A percentile compares a stretch with the other conserved stretches of the same genome.
These are phyloP conservation scores for Poliocrania exsul DNA, from an alignment of 2,797 vertebrate species.

Conservation along the genomic window DNA sequence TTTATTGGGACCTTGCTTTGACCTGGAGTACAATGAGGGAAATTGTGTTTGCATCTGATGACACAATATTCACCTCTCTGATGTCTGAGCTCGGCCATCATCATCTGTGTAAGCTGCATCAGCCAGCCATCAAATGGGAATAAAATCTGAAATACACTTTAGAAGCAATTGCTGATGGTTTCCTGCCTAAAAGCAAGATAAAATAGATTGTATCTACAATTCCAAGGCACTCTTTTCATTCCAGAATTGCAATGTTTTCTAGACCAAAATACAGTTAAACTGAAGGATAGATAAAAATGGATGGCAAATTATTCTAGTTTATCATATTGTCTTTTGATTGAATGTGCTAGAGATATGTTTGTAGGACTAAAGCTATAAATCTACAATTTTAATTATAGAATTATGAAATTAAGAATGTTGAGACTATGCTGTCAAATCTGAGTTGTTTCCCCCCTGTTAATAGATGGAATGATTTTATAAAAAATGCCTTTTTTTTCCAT, in stretches of 20 bases:
- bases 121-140: not conserved
- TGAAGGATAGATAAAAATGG: not conserved
- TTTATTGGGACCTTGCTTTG: not conserved
- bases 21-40: not conserved
- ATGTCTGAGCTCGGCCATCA: not conserved
- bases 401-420: not conserved
- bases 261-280: not conserved
- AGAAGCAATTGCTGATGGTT: not conserved
- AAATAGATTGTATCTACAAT: not conserved
- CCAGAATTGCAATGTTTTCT: not conserved
- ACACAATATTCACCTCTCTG: not conserved
- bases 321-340: not conserved
- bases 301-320: not conserved
- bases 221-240: not conserved
- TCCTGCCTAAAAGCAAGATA: not conserved
- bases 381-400: constrained; percentile 10
- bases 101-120: fast-evolving
- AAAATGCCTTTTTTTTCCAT: not conserved
- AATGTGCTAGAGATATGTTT: not conserved
- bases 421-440: not conserved
- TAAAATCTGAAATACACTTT: not conserved
- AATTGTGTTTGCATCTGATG: not conserved
- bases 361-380: not conserved
- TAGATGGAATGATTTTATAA: not conserved
- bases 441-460: not conserved